Evolutionary conservation across 1,140 invertebrate genomes (phyloP), one percentile per base, ranked within the genome.

Genomic region (Geopemphigus sp.): DNA sequence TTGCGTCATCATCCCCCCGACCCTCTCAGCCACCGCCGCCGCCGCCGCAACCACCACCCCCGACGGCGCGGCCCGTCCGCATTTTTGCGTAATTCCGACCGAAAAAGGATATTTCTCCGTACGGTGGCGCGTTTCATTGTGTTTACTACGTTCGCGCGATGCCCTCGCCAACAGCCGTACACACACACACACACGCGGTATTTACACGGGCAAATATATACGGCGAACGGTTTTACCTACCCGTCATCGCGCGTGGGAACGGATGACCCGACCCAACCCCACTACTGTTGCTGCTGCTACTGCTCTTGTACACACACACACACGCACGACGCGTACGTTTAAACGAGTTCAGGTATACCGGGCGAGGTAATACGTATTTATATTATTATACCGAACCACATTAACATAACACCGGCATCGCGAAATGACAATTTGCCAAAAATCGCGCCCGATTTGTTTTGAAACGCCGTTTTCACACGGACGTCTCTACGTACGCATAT

Each of bases 41-140:
- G 39, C 57, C 72, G 57, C 32, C 59, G 54, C 72, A 74, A 57
- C 50, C 57, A 29, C 53, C 72, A 45, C 54, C 24, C 26, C 29
- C n/a, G 47, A 47, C 11, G 39, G 39, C 39, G 64, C 64, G 24
- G 45, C n/a, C n/a, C n/a, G n/a, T n/a, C n/a, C 74, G 57, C 47
- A 63, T 78, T 78, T 78, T 78, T 78, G 74, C 74, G 74, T 61
- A 78, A 78, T 78, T 78, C 45, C 24, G 8, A n/a, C n/a, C n/a
- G n/a, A 78, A 78, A 78, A 70, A 70, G 45, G 45, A 39, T 29
- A 63, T 63, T 78, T 26, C 24, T 76, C 45, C 56, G n/a, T 73
- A 56, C 22, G 39, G 26, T 32, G n/a, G n/a, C 72, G 72, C 6
- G 24, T 74, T 32, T 56, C 39, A 74, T 74, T 74, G 53, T 74